Percentiles rank a stretch among this genome's conserved stretches.
These are phyloP conservation scores for Plectropomus leopardus DNA, from an alignment of 2,113 vertebrate species.

Conservation along the genomic window DNA sequence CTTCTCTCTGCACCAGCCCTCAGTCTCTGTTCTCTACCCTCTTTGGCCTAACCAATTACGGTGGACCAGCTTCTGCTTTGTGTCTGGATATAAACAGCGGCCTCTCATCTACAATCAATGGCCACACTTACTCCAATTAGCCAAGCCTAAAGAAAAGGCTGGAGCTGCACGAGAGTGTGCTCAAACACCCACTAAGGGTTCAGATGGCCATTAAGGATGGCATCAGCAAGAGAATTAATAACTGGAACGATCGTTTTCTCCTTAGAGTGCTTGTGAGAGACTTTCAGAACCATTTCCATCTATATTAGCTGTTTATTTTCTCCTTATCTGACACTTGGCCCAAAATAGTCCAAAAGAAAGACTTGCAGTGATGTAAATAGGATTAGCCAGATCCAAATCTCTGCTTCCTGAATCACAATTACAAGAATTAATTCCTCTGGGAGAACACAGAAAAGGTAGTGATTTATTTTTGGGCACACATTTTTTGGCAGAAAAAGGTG, in stretches of 20 bases:
- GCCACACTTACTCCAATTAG: slow-evolving; percentile 73
- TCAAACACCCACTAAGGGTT: slow-evolving; percentile 49
- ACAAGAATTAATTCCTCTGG: slow-evolving; percentile 42
- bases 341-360: slow-evolving; percentile 56
- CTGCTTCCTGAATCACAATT: slow-evolving; percentile 67
- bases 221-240: slow-evolving; percentile 47
- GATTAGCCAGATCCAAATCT: slow-evolving; percentile 66
- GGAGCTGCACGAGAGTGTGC: slow-evolving; percentile 41
- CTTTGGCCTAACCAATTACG: slow-evolving; percentile 43
- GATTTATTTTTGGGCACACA: slow-evolving; percentile 47
- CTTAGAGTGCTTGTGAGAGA: slow-evolving; percentile 40
- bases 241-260: slow-evolving; percentile 39
- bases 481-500: slow-evolving; percentile 42
- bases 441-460: slow-evolving; percentile 10
- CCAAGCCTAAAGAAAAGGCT: slow-evolving; percentile 47
- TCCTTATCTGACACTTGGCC: slow-evolving; percentile 45
- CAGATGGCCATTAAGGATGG: slow-evolving; percentile 56
- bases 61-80: slow-evolving; percentile 43
- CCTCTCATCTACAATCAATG: slow-evolving; percentile 66
- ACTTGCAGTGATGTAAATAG: slow-evolving; percentile 50
- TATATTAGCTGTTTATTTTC: slow-evolving; percentile 61
- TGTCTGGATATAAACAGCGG: slow-evolving; percentile 55
- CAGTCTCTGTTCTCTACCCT: slow-evolving; percentile 17
- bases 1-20: slow-evolving; percentile 1
- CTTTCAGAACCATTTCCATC: slow-evolving; percentile 50